Base-by-base conservation (phyloP, 2,888 invertebrate genomes). In the Drosophila mayaguana region DNA sequence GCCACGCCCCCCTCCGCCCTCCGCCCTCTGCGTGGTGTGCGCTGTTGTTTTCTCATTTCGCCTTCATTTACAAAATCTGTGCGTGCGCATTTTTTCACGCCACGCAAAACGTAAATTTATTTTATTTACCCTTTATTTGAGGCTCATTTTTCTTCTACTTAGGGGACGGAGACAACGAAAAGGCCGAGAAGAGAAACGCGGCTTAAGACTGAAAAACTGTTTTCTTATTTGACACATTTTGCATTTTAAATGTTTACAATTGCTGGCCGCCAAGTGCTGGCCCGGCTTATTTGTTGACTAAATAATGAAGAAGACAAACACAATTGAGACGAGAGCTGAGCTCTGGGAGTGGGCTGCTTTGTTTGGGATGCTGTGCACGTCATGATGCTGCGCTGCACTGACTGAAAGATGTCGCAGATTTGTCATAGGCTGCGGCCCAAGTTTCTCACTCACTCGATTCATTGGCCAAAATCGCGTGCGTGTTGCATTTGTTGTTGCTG, bases 181-280 rank as follows among this genome's bases (percentile, higher is more conserved):
- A 32, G 12, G 25, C 8, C 3, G 22, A 32, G 78, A 83, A 83
- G 81, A 86, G 90, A 88, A 83, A 88, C 83, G 88, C 67, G 34
- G 55, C 43, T 72, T 80, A 77, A 81, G 73, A 55, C 46, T 76
- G 59, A 76, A 78, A 80, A 76, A 72, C 63, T 75, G 72, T 84
- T 78, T 72, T 75, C 79, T 81, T 68, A 75, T 81, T 90, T 85
- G 84, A 85, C 84, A 85, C 84, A 90, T 85, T 85, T 84, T 75
- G 84, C 90, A 85, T 85, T 90, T 88, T 83, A 90, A 90, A 73
- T 87, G 83, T 75, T 79, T 76, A 89, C 90, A 89, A 84, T 85
- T 85, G 87, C 50, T 12, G 50, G 50, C 72, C 89, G 75, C 78
- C 72, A 75, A 86, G 86, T 84, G 89, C 88, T 80, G 78, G 77